These are phyloP conservation scores for Lytechinus variegatus DNA, from an alignment of 35 echinoderm and acorn worm genomes.

Conservation along the genomic window DNA sequence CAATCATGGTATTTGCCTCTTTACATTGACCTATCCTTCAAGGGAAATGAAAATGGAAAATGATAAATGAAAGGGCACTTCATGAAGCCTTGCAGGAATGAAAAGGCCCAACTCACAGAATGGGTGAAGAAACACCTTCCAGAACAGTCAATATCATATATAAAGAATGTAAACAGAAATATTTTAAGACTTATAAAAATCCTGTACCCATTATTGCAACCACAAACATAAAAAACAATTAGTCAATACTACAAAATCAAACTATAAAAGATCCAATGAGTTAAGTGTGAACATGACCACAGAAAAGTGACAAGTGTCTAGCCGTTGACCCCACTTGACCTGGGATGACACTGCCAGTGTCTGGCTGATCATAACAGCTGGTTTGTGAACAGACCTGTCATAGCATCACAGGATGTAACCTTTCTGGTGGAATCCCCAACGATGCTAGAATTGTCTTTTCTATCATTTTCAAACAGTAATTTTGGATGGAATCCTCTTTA, in stretches of 20 bases:
- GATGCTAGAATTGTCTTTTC: too few relatives aligned
- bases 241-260: neutral
- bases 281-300: neutral
- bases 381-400: slow-evolving; percentile 9
- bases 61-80: neutral
- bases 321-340: neutral
- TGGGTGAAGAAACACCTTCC: neutral
- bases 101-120: neutral
- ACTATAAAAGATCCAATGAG: neutral
- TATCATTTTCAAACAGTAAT: too few relatives aligned
- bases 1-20: neutral
- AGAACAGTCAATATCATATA: neutral
- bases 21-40: neutral
- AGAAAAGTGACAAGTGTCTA: neutral
- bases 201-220: neutral
- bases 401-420: neutral
- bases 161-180: neutral
- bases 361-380: slow-evolving; percentile 1
- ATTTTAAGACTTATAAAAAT: neutral
- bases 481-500: too few relatives aligned
- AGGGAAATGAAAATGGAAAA: neutral
- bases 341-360: neutral
- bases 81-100: neutral
- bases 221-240: neutral
- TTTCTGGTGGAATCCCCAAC: neutral